These are phyloP conservation scores for Priocnemis perturbator DNA, from an alignment of 2,888 invertebrate species.

Conservation along the genomic window DNA sequence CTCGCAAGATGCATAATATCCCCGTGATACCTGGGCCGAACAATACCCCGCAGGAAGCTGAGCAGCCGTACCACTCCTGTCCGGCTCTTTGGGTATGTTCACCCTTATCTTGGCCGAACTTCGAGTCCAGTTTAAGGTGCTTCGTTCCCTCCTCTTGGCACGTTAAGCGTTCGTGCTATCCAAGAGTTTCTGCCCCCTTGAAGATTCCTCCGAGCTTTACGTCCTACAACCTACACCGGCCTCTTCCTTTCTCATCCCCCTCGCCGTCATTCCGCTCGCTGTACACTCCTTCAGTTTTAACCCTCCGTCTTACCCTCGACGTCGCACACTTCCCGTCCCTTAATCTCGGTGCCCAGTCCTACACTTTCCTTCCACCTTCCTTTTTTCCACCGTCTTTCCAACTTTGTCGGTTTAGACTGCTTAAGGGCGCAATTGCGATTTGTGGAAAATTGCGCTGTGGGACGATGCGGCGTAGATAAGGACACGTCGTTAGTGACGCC, in stretches of 20 bases:
- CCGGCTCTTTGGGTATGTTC: background rate
- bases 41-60: background rate
- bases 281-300: constrained; percentile 17
- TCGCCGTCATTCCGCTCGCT: constrained; percentile 27
- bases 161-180: constrained; percentile 11
- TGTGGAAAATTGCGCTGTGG: too few relatives aligned
- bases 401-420: background rate
- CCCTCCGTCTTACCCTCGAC: too few relatives aligned
- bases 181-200: constrained; percentile 16
- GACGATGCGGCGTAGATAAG: too few relatives aligned
- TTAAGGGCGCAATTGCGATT: too few relatives aligned
- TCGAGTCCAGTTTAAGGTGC: constrained; percentile 29
- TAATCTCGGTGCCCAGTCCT: too few relatives aligned
- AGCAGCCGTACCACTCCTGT: background rate
- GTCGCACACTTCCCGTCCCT: too few relatives aligned
- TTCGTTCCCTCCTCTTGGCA: constrained; percentile 22
- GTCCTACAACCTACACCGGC: constrained; percentile 3
- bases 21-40: background rate
- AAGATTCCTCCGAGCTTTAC: constrained; percentile 18
- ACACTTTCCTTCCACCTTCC: too few relatives aligned
- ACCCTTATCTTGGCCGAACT: constrained; percentile 52
- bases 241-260: constrained; percentile 38
- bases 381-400: background rate
- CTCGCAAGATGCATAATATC: background rate
- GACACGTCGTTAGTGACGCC: too few relatives aligned